Evolutionary conservation across 2,888 invertebrate species (phyloP).

Genomic region (Lumbricus terrestris): DNA sequence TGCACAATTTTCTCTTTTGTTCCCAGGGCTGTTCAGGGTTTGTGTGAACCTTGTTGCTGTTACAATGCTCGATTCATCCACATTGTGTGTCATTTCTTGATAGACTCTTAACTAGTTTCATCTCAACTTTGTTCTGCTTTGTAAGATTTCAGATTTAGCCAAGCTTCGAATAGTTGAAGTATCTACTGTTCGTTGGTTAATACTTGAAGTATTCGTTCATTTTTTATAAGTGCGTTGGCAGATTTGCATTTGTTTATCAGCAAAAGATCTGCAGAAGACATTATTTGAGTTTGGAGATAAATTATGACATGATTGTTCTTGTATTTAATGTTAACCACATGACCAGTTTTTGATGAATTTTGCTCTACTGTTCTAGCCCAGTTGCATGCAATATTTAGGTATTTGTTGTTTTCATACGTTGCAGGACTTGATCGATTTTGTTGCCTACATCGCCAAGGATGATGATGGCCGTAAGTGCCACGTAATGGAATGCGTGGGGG

Average conservation of each 20-base stretch:
- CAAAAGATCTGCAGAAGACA: too few relatives aligned
- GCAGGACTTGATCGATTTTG: constrained; percentile 92
- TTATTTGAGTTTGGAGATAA: background rate
- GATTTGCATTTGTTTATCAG: background rate
- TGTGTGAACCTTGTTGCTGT: too few relatives aligned
- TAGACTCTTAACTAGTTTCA: background rate
- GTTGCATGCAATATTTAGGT: too few relatives aligned
- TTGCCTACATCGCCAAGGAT: constrained; percentile 95
- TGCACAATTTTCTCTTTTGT: background rate
- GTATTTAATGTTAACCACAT: background rate
- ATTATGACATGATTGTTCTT: background rate
- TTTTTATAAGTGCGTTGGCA: background rate
- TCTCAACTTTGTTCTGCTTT: background rate
- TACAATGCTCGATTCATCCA: background rate
- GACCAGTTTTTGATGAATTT: too few relatives aligned
- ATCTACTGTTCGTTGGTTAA: background rate
- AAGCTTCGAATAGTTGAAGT: background rate
- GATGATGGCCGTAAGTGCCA: constrained; percentile 68
- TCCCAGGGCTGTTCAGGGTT: background rate
- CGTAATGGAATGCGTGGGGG: constrained; percentile 82
- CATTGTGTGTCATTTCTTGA: background rate
- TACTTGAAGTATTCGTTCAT: background rate
- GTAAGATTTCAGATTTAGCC: background rate
- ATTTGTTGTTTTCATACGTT: background rate
- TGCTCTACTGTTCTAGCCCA: too few relatives aligned